Evolutionary conservation across 2,113 vertebrate genomes (phyloP), one percentile per base, ranked within the genome.

Genomic region (Corythaixoides concolor): DNA sequence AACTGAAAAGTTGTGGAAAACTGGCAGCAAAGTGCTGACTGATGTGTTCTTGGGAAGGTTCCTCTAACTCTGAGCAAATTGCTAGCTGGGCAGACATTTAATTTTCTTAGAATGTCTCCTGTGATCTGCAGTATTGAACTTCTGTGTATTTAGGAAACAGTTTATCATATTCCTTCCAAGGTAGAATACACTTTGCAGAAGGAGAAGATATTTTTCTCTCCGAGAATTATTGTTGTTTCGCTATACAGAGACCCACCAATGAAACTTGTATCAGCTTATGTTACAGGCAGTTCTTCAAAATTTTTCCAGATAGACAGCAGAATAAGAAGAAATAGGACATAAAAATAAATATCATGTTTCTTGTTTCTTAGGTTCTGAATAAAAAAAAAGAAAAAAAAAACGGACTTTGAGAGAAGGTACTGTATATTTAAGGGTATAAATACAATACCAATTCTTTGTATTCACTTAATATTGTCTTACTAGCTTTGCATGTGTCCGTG

Each of bases 71-170:
- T 79, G 37, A 95, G 53, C 55, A 91, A 88, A 94, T 89, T 96
- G 67, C 41, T 91, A 81, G 52, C 84, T 96, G 89, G 83, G 21
- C 45, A 95, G 67, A 91, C 23, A 81, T 95, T 97, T 97, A 88
- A 95, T 96, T 95, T 97, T 85, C 90, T 96, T 96, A 74, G 63
- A 72, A 67, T 69, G 78, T 8, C 43, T 95, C 55, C 80, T 85
- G 17, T 96, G 78, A 88, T 93, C 59, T 95, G 68, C 75, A 91
- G 32, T 87, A 85, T 9, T 97, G 73, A 97, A 95, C 60, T 94
- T 95, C 20, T 76, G 16, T 73, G 78, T 70, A 89, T 96, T 95
- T 92, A 64, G n/a, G 30, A 52, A 69, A 19, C 7, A 93, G 58
- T 97, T 90, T 69, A 75, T 95, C 76, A 55, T 83, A 59, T 79